Percentiles rank a stretch among this genome's conserved stretches.
Evolutionary conservation across 2,797 vertebrate genomes (phyloP).

Genomic region (Monodelphis domestica): DNA sequence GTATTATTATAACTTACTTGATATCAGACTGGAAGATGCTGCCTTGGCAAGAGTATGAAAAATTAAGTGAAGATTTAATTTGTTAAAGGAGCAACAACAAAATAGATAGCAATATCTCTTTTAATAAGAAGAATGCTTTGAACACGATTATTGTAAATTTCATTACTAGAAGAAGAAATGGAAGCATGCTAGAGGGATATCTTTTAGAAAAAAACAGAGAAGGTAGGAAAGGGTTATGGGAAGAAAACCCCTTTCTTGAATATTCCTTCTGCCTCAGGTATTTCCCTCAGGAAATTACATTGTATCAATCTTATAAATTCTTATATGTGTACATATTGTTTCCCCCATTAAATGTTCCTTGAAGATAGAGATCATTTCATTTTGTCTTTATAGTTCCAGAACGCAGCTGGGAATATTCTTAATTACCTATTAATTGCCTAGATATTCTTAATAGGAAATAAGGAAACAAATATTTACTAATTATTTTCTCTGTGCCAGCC

Average conservation of each 20-base stretch:
- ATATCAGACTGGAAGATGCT: constrained; percentile 20
- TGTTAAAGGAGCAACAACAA: background rate
- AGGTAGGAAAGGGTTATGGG: background rate
- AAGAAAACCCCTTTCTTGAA: background rate
- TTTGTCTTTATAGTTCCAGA: background rate
- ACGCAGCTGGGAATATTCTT: background rate
- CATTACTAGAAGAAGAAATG: background rate
- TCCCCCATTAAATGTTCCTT: background rate
- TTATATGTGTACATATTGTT: background rate
- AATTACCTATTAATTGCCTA: background rate
- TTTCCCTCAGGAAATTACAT: background rate
- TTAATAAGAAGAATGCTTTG: background rate
- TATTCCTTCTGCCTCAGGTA: background rate
- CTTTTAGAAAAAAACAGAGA: background rate
- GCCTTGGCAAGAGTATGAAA: background rate
- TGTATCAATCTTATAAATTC: background rate
- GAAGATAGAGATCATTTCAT: background rate
- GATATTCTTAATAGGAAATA: background rate
- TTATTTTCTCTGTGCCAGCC: background rate
- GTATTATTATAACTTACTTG: background rate
- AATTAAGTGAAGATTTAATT: background rate
- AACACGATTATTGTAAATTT: background rate
- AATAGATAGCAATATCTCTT: background rate
- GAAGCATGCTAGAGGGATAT: background rate
- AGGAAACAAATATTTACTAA: background rate